Evolutionary conservation across 2,113 vertebrate species (phyloP).

Genomic region (Callospermophilus lateralis): DNA sequence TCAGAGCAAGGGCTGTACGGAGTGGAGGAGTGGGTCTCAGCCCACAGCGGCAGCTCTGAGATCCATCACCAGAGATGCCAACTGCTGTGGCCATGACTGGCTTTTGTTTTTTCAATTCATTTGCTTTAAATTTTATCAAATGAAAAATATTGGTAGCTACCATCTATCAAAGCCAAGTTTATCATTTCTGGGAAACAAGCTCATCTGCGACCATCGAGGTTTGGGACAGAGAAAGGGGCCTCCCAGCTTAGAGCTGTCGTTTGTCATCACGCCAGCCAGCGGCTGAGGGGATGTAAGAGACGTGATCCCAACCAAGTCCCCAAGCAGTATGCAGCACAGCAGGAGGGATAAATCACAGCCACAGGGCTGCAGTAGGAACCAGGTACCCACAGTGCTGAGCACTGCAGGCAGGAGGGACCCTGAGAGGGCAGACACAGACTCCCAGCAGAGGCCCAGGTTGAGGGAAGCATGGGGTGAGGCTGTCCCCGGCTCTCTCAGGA

Average conservation of each 20-base stretch:
- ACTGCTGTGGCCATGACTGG: rapidly evolving
- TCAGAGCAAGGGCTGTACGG: background rate
- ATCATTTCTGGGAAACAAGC: rapidly evolving
- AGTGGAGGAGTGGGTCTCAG: rapidly evolving
- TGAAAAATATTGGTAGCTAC: rapidly evolving
- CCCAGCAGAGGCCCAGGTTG: background rate
- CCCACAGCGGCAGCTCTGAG: rapidly evolving
- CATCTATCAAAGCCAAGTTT: background rate
- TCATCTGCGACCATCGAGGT: rapidly evolving
- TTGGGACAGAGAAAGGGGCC: rapidly evolving
- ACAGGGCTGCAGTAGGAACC: background rate
- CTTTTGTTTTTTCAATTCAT: background rate
- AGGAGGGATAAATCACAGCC: rapidly evolving
- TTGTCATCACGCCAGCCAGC: background rate
- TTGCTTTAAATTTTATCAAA: background rate
- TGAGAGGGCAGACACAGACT: rapidly evolving
- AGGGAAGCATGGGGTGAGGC: background rate
- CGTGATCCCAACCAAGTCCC: rapidly evolving
- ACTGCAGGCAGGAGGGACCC: too few species aligned
- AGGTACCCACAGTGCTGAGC: rapidly evolving
- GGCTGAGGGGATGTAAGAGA: background rate
- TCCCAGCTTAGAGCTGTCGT: background rate
- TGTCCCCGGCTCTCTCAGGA: too few species aligned
- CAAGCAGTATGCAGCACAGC: rapidly evolving
- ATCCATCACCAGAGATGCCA: rapidly evolving